These are phyloP conservation scores for Labrus mixtus DNA, from an alignment of 2,113 vertebrate genomes.

Conservation along the genomic window DNA sequence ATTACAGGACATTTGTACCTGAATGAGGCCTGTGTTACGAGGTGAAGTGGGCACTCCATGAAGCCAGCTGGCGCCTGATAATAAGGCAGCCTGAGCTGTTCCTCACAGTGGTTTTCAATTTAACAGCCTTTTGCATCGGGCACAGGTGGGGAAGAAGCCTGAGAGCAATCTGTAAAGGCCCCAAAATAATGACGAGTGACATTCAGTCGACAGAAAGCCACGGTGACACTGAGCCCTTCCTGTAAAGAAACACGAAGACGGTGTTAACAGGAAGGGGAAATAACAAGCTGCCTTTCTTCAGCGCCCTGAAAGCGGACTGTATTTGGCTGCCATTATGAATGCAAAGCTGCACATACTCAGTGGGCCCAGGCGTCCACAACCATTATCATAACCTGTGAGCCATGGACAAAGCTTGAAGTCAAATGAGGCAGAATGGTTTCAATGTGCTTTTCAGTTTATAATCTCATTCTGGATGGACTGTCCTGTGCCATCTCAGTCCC, in stretches of 20 bases:
- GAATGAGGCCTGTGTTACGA: conserved; percentile 78
- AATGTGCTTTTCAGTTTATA: conserved; percentile 55
- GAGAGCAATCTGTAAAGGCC: conserved; percentile 24
- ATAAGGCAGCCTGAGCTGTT: conserved; percentile 72
- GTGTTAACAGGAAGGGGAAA: conserved; percentile 32
- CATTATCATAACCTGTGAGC: conserved; percentile 59
- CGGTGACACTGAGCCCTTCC: conserved; percentile 20
- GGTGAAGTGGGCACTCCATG: conserved; percentile 78
- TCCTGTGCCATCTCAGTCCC: conserved; percentile 34
- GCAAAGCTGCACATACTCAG: conserved; percentile 37
- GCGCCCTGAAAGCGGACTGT: conserved; percentile 15
- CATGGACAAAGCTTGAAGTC: conserved; percentile 60
- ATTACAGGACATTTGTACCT: conserved; percentile 81
- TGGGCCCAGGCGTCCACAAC: conserved; percentile 32
- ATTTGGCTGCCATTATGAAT: conserved; percentile 34
- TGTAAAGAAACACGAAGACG: conserved; percentile 19
- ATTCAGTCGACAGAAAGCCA: conserved; percentile 42
- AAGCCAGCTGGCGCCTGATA: conserved; percentile 75
- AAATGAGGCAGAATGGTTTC: conserved; percentile 57
- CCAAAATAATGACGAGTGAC: conserved; percentile 45
- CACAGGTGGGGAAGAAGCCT: conserved; percentile 50
- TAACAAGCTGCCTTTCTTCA: conserved; percentile 25
- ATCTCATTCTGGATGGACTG: conserved; percentile 30
- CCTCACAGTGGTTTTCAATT: conserved; percentile 63
- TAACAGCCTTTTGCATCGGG: conserved; percentile 29